These are phyloP conservation scores for Priapulus caudatus DNA, from an alignment of 2,888 invertebrate genomes.

Conservation along the genomic window DNA sequence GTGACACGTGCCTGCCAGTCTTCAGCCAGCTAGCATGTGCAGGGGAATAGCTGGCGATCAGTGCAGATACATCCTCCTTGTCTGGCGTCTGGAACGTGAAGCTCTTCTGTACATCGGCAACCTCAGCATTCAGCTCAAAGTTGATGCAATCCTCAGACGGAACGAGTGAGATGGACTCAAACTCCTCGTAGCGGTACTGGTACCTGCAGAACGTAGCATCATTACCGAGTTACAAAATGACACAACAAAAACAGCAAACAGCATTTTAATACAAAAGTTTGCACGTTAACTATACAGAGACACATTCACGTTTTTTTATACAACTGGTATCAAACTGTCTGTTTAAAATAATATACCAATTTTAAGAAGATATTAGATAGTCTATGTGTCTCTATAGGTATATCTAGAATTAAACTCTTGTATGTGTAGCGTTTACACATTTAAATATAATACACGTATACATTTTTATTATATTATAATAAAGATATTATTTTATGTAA, in stretches of 20 bases:
- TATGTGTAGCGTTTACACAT: neutral
- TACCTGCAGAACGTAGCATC: no score
- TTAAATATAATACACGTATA: neutral
- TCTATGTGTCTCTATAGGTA: no score
- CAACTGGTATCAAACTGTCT: no score
- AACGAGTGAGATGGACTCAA: constrained; percentile 79
- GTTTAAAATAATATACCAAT: no score
- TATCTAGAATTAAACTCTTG: neutral
- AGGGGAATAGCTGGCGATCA: constrained; percentile 83
- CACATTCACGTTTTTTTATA: no score
- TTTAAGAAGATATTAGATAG: no score
- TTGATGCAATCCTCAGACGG: constrained; percentile 85
- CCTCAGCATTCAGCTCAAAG: constrained; percentile 59
- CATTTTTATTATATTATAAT: no score
- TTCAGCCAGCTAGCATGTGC: constrained; percentile 51
- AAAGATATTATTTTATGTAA: no score
- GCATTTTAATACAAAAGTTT: no score
- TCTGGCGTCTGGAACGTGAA: constrained; percentile 82
- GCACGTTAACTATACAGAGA: no score
- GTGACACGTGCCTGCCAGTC: constrained; percentile 25
- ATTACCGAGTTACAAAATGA: no score
- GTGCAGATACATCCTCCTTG: constrained; percentile 78
- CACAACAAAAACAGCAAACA: no score
- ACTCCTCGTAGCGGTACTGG: constrained; percentile 77
- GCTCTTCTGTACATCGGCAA: constrained; percentile 60